phyloP scores from a whole-genome alignment of 2,888 invertebrate species.

The Leptopterna dolabrata region DNA sequence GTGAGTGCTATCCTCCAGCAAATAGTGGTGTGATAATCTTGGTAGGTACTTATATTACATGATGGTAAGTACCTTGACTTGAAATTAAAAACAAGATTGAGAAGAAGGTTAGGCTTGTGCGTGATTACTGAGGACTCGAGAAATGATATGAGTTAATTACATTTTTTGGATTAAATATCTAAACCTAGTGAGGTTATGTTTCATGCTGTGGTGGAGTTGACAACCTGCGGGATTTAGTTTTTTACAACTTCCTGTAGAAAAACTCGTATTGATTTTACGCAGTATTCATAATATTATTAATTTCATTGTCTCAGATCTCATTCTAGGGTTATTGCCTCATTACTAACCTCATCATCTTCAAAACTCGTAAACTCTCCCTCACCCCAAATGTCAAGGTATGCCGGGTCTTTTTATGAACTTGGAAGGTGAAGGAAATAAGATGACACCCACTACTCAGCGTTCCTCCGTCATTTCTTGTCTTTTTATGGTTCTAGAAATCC shows the following conservation, averaged over 20 bases:
- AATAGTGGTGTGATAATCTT: too few relatives aligned
- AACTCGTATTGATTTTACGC: too few relatives aligned
- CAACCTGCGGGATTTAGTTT: too few relatives aligned
- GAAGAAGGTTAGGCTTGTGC: background rate
- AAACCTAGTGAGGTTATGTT: too few relatives aligned
- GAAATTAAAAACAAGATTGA: background rate
- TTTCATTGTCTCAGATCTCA: too few relatives aligned
- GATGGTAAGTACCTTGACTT: background rate
- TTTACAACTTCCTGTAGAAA: too few relatives aligned
- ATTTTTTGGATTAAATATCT: too few relatives aligned
- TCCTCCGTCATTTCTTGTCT: background rate
- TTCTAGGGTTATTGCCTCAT: too few relatives aligned
- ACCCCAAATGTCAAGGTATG: background rate
- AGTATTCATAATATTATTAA: too few relatives aligned
- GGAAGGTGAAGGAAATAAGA: background rate
- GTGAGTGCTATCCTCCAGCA: too few relatives aligned
- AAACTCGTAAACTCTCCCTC: background rate
- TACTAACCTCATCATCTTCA: background rate
- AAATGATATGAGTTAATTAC: background rate
- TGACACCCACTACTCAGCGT: background rate
- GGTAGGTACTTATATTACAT: background rate
- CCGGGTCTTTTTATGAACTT: background rate
- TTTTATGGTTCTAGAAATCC: background rate
- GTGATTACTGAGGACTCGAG: background rate
- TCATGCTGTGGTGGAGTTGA: too few relatives aligned